phyloP scores from a whole-genome alignment of 2,113 vertebrate genomes.

The Porphyrio hochstetteri region DNA sequence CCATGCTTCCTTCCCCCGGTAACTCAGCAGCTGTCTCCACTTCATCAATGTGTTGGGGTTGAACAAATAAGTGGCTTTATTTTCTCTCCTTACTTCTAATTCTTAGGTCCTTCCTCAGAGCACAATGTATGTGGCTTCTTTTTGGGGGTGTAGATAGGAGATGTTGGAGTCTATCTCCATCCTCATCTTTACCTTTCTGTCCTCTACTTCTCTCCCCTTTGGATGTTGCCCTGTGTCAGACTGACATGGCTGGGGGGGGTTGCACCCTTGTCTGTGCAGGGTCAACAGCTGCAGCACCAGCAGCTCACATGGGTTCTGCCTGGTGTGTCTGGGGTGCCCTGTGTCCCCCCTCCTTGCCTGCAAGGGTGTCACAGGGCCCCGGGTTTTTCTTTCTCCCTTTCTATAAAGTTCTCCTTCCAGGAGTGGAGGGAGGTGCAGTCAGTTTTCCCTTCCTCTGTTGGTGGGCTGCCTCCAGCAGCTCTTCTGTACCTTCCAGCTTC shows the following conservation, averaged over 20 bases:
- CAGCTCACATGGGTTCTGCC: not conserved
- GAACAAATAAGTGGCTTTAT: not conserved
- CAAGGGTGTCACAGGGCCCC: not conserved
- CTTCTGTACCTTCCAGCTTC: not conserved
- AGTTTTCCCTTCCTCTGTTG: not conserved
- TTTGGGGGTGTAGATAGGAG: not conserved
- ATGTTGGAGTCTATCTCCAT: not conserved
- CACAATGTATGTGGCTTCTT: not conserved
- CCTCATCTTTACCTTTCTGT: not conserved
- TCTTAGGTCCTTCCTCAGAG: not conserved
- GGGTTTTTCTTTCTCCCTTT: not conserved
- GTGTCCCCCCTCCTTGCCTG: not conserved
- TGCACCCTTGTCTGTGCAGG: not conserved
- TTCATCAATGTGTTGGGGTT: not conserved
- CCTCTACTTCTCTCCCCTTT: not conserved
- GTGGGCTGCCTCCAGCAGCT: not conserved
- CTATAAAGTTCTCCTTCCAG: not conserved
- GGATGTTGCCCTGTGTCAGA: not conserved
- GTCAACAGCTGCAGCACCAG: not conserved
- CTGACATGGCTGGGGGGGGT: not conserved
- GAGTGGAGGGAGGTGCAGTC: not conserved
- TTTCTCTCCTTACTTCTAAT: not conserved
- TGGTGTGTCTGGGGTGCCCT: not conserved
- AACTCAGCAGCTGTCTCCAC: not conserved
- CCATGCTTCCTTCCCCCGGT: constrained; percentile 5